Percentiles rank a stretch among this genome's conserved stretches.
Conservation (phyloP, 2,888 invertebrate genomes). For the Caradrina kadenii region DNA sequence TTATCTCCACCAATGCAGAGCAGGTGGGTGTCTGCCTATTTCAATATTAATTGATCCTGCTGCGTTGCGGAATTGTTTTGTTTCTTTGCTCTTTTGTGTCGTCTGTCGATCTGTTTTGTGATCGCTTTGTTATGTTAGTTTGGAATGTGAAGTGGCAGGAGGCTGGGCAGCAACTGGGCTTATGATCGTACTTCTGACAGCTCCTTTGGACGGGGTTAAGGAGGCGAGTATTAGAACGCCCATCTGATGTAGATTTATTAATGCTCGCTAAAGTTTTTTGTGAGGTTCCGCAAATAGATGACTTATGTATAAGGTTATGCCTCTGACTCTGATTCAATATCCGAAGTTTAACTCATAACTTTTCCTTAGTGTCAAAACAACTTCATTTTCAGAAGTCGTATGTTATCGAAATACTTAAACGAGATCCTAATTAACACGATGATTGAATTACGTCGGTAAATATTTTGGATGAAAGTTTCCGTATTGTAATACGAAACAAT, state of each 20-base stretch:
- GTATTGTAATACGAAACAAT: constrained; percentile 54
- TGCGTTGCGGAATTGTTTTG: constrained; percentile 70
- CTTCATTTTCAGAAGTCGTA: neutral
- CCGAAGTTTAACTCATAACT: neutral
- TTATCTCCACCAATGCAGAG: constrained; percentile 73
- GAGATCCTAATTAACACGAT: constrained; percentile 23
- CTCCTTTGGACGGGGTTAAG: constrained; percentile 10
- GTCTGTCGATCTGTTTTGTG: constrained; percentile 49
- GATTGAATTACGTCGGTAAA: constrained; percentile 23
- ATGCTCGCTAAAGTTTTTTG: constrained; percentile 10
- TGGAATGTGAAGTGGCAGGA: constrained; percentile 47
- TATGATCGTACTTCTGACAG: constrained; percentile 37
- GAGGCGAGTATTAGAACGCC: constrained; percentile 32
- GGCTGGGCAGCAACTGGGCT: constrained; percentile 28
- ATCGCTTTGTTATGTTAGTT: constrained; percentile 49
- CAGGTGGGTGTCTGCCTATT: constrained; percentile 81
- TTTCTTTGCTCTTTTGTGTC: constrained; percentile 63
- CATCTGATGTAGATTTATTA: constrained; percentile 38
- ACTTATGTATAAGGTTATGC: neutral
- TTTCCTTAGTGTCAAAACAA: neutral
- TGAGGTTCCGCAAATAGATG: neutral
- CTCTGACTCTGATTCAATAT: neutral
- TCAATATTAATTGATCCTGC: constrained; percentile 83
- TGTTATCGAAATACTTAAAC: constrained; percentile 22
- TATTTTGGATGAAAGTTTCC: constrained; percentile 48